Evolutionary conservation across 2,888 invertebrate genomes (phyloP).

Genomic region (Euphydryas editha): DNA sequence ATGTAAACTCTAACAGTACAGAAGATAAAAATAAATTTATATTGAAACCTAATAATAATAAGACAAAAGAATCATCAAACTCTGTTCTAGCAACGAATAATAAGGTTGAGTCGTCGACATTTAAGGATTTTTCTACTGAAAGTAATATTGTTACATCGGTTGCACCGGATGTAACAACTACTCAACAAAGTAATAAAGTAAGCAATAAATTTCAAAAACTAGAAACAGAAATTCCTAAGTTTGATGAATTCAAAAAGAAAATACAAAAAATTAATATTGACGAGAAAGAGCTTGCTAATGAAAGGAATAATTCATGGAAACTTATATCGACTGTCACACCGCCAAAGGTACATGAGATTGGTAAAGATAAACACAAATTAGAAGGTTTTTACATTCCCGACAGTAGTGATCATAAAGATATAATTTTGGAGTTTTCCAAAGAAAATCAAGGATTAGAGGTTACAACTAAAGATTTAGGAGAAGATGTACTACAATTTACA

Average conservation of each 20-base stretch:
- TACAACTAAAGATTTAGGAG: slow-evolving; percentile 87
- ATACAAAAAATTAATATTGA: slow-evolving; percentile 77
- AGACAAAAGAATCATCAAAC: neutral
- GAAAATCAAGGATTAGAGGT: slow-evolving; percentile 89
- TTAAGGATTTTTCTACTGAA: slow-evolving; percentile 13
- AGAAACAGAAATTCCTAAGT: slow-evolving; percentile 60
- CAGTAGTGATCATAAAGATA: slow-evolving; percentile 62
- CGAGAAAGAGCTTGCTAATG: slow-evolving; percentile 69
- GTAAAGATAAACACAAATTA: slow-evolving; percentile 67
- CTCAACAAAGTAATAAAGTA: slow-evolving; percentile 31
- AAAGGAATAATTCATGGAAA: slow-evolving; percentile 82
- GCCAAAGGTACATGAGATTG: slow-evolving; percentile 67
- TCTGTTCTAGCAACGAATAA: neutral
- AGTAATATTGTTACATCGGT: neutral
- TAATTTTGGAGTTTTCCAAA: slow-evolving; percentile 69
- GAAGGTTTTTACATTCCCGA: slow-evolving; percentile 56
- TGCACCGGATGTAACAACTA: neutral
- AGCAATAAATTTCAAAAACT: slow-evolving; percentile 48
- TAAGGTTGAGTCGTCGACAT: neutral
- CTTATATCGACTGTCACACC: slow-evolving; percentile 83
- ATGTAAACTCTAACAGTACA: neutral
- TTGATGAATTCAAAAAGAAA: slow-evolving; percentile 77
- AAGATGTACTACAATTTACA: slow-evolving; percentile 90
- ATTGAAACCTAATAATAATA: neutral
- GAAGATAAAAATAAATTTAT: neutral